phyloP scores from a whole-genome alignment of 2,888 invertebrate species.

The Esperia sulphurella region DNA sequence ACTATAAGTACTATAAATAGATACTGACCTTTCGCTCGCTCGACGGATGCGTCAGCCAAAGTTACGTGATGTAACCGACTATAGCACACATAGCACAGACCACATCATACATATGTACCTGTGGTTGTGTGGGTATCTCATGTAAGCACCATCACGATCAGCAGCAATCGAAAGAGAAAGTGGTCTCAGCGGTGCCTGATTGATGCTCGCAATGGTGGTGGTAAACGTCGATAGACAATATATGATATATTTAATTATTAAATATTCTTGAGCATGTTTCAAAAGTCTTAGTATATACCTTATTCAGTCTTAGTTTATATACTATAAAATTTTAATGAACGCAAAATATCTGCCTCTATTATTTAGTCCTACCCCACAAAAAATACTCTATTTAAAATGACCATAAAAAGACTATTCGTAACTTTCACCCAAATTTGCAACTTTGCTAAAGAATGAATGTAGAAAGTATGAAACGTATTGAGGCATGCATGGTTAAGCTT shows the following conservation, averaged over 20 bases:
- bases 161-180: slow-evolving; percentile 71
- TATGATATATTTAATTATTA: too few species aligned
- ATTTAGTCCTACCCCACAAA: too few species aligned
- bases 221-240: slow-evolving; percentile 10
- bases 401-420: too few species aligned
- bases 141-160: slow-evolving; percentile 34
- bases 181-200: slow-evolving; percentile 53
- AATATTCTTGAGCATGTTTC: not conserved
- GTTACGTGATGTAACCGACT: slow-evolving; percentile 59
- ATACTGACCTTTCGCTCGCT: slow-evolving; percentile 68
- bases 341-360: too few species aligned
- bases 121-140: slow-evolving; percentile 38
- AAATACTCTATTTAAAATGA: too few species aligned
- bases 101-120: slow-evolving; percentile 16
- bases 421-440: not conserved
- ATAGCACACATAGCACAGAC: slow-evolving; percentile 27
- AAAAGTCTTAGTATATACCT: too few species aligned
- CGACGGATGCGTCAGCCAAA: slow-evolving; percentile 65
- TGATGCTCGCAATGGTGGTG: slow-evolving; percentile 37
- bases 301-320: too few species aligned
- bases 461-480: not conserved
- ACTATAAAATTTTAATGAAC: too few species aligned
- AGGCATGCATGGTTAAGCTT: not conserved
- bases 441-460: too few species aligned
- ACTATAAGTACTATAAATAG: slow-evolving; percentile 68